Evolutionary conservation across 2,797 vertebrate species (phyloP).

Genomic region (Poeciliopsis turneri): DNA sequence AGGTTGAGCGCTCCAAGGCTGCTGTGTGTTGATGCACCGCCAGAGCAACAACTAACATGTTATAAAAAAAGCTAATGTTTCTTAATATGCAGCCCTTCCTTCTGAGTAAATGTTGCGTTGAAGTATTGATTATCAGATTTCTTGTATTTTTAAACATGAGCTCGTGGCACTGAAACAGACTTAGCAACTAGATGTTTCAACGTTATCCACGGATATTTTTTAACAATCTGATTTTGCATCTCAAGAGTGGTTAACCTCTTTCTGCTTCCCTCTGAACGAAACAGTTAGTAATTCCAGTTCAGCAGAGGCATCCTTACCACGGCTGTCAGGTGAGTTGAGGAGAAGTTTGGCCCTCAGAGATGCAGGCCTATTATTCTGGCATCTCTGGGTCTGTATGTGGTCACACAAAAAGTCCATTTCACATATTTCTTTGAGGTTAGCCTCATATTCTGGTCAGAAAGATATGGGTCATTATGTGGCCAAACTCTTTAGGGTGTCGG

Average conservation of each 20-base stretch:
- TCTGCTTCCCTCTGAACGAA: background rate
- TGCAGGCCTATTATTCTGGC: background rate
- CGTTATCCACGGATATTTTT: background rate
- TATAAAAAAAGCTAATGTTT: background rate
- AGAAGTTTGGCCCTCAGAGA: background rate
- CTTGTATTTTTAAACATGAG: background rate
- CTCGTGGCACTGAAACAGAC: background rate
- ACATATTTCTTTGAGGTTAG: slow-evolving; percentile 11
- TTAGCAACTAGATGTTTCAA: background rate
- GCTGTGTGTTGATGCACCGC: no score
- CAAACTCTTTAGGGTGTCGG: background rate
- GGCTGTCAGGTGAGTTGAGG: background rate
- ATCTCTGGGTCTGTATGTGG: background rate
- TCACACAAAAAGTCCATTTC: background rate
- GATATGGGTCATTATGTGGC: background rate
- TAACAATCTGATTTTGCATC: background rate
- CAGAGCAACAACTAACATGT: background rate
- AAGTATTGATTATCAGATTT: background rate
- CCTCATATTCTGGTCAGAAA: background rate
- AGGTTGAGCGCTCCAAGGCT: no score
- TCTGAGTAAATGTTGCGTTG: background rate
- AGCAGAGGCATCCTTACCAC: background rate
- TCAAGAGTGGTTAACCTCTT: background rate
- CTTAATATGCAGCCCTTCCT: background rate
- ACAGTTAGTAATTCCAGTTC: background rate